phyloP scores from a whole-genome alignment of 2,888 invertebrate genomes.

The Pterostichus madidus region DNA sequence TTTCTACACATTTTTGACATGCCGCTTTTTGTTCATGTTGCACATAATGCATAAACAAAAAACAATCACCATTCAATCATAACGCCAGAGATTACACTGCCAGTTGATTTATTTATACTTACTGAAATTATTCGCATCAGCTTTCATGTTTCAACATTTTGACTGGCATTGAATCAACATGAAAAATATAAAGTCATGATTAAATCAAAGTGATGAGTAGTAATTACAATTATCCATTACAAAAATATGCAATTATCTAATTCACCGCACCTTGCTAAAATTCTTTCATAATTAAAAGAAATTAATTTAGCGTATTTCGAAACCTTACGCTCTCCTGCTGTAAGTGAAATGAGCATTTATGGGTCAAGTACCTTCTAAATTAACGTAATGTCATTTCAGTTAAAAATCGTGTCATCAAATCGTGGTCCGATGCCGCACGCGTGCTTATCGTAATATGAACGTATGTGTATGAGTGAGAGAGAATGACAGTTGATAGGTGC shows the following conservation, averaged over 20 bases:
- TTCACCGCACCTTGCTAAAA: background rate
- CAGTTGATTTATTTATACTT: too few species aligned
- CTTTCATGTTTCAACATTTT: conserved; percentile 1
- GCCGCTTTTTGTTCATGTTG: too few species aligned
- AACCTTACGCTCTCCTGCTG: background rate
- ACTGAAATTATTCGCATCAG: background rate
- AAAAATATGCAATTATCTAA: conserved; percentile 11
- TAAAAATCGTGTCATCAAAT: conserved; percentile 53
- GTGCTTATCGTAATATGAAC: background rate
- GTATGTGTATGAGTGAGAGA: background rate
- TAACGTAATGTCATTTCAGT: conserved; percentile 50
- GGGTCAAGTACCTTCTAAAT: conserved; percentile 58
- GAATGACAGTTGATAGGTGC: background rate
- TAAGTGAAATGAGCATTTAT: conserved; percentile 4
- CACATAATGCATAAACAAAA: too few species aligned
- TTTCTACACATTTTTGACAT: too few species aligned
- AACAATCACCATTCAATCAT: too few species aligned
- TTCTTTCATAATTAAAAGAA: conserved; percentile 15
- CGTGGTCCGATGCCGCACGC: background rate
- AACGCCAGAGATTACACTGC: too few species aligned
- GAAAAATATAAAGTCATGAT: background rate
- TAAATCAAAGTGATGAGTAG: background rate
- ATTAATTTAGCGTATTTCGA: conserved; percentile 8
- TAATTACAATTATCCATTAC: conserved; percentile 11
- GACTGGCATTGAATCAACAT: background rate